A percentile compares a stretch with the other conserved stretches of the same genome.
Conservation (phyloP, 2,888 invertebrate genomes). For the Drosophila dives region DNA sequence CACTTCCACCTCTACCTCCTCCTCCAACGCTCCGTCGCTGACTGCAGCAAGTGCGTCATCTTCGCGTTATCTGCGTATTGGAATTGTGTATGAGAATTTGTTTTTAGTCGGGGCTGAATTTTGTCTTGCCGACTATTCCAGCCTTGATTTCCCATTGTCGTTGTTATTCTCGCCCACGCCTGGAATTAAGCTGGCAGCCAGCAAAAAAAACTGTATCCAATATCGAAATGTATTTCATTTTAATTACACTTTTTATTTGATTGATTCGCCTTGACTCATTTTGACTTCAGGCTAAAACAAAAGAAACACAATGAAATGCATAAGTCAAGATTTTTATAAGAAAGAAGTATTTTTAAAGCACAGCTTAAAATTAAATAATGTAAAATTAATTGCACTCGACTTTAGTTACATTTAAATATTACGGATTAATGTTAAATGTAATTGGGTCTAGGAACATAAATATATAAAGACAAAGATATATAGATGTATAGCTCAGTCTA, state of each 20-base stretch:
- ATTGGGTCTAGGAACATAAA: not conserved
- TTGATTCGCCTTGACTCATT: constrained; percentile 45
- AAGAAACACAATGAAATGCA: not conserved
- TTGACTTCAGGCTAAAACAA: not conserved
- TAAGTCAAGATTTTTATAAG: not conserved
- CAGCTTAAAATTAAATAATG: not conserved
- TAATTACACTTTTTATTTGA: constrained; percentile 38
- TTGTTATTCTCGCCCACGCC: constrained; percentile 42
- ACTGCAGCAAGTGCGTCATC: constrained; percentile 36
- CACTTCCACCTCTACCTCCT: constrained; percentile 4
- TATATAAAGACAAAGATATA: not conserved
- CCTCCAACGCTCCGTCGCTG: not conserved
- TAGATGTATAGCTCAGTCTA: not conserved
- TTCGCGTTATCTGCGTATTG: constrained; percentile 21
- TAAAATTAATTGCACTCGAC: not conserved
- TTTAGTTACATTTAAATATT: not conserved
- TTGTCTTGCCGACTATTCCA: constrained; percentile 43
- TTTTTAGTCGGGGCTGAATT: constrained; percentile 51
- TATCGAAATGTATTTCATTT: constrained; percentile 44
- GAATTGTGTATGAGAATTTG: constrained; percentile 24
- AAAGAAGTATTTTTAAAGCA: not conserved
- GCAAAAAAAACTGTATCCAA: constrained; percentile 15
- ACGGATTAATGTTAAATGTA: not conserved
- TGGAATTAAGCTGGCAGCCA: constrained; percentile 17
- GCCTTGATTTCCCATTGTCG: constrained; percentile 27